phyloP scores from a whole-genome alignment of 2,797 vertebrate species.

The Apogon hyalosoma region DNA sequence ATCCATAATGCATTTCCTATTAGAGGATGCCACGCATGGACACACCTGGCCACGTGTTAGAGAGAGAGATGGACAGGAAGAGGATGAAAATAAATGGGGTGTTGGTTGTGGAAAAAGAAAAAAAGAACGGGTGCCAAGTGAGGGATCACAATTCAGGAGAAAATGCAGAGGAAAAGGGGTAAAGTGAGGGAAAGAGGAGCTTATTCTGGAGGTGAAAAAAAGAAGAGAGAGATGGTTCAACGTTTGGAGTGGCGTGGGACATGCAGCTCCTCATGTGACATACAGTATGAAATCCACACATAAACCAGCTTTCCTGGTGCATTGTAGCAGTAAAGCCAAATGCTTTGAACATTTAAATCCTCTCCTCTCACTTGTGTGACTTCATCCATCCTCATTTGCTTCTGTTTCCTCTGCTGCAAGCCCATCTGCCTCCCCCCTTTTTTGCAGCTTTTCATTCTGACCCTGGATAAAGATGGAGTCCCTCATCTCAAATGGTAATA shows the following conservation, averaged over 20 bases:
- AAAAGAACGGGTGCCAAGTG: constrained; percentile 31
- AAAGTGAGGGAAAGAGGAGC: constrained; percentile 28
- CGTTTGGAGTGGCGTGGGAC: constrained; percentile 51
- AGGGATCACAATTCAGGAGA: constrained; percentile 32
- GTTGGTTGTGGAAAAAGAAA: constrained; percentile 22
- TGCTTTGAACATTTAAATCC: constrained; percentile 77
- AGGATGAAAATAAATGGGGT: constrained; percentile 75
- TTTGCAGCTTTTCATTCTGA: constrained; percentile 55
- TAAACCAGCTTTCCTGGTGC: constrained; percentile 66
- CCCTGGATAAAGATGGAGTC: constrained; percentile 69
- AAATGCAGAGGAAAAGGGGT: constrained; percentile 12
- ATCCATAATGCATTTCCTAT: constrained; percentile 85
- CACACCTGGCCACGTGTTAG: constrained; percentile 79
- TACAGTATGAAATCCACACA: constrained; percentile 57
- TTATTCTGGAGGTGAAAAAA: constrained; percentile 7
- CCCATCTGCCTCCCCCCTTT: constrained; percentile 36
- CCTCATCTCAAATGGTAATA: constrained; percentile 73
- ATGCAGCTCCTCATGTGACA: constrained; percentile 49
- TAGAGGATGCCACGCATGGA: constrained; percentile 76
- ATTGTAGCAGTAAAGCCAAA: constrained; percentile 65
- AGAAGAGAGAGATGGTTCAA: constrained; percentile 35
- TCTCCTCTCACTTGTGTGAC: constrained; percentile 60
- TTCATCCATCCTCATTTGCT: constrained; percentile 65
- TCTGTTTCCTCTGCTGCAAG: constrained; percentile 51
- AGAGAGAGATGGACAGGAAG: constrained; percentile 71